Percentiles rank a stretch among this genome's conserved stretches.
phyloP scores from a whole-genome alignment of 2,797 vertebrate species.

The Anguilla marmorata region DNA sequence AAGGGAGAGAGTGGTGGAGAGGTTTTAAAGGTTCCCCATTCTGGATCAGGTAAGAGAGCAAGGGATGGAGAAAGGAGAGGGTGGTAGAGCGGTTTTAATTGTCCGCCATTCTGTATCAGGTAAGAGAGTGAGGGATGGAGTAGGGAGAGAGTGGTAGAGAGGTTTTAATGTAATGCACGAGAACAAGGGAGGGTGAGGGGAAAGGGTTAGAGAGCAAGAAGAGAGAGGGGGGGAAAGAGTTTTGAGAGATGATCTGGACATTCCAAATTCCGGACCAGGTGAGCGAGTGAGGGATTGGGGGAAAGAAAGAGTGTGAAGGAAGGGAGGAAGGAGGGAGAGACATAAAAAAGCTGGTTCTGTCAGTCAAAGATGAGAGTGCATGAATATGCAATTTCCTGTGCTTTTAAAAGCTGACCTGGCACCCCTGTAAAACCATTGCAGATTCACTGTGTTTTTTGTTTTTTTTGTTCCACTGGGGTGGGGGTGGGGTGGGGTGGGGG shows the following conservation, averaged over 20 bases:
- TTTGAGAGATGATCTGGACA: neutral
- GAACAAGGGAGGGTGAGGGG: neutral
- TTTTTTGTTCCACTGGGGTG: no score
- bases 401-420: neutral
- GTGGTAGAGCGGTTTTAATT: neutral
- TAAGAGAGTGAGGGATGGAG: no score
- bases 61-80: neutral
- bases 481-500: no score
- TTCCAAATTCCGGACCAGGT: neutral
- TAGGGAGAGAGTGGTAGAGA: no score
- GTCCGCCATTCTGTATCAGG: neutral
- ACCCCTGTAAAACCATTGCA: neutral
- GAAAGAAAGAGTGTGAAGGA: neutral
- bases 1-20: neutral
- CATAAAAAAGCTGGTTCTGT: neutral
- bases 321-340: neutral
- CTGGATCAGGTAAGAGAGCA: slow-evolving; percentile 82
- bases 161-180: neutral
- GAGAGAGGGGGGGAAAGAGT: neutral
- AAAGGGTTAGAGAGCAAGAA: neutral
- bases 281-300: neutral
- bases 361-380: neutral
- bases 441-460: neutral
- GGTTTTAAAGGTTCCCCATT: slow-evolving; percentile 72
- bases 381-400: neutral